Conservation (phyloP, 2,888 invertebrate species). For the Hymenopus coronatus region DNA sequence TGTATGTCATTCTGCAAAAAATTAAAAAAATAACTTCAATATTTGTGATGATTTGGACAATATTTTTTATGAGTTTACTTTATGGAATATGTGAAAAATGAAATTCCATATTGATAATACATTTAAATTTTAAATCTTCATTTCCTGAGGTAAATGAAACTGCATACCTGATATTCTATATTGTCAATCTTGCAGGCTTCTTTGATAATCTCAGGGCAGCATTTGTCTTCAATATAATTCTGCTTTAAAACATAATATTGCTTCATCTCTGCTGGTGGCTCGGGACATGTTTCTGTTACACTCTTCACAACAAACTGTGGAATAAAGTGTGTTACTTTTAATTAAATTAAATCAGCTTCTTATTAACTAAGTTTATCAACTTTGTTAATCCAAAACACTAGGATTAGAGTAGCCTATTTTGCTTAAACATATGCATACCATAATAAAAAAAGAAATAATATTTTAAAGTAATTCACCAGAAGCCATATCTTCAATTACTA, state of each 20-base stretch:
- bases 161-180: constrained; percentile 50
- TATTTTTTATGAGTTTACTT: no score
- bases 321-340: not conserved
- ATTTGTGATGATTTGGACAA: no score
- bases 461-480: no score
- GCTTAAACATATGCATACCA: not conserved
- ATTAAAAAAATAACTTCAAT: no score
- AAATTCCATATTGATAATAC: no score
- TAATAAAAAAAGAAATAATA: no score
- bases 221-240: constrained; percentile 50
- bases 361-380: not conserved
- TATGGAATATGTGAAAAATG: no score
- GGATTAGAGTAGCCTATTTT: no score
- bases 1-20: no score
- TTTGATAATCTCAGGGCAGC: constrained; percentile 55
- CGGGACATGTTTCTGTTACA: constrained; percentile 53
- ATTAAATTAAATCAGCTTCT: not conserved
- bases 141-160: not conserved
- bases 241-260: constrained; percentile 55
- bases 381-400: not conserved
- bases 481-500: no score
- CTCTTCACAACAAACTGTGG: constrained; percentile 58
- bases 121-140: no score
- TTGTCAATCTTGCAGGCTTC: constrained; percentile 47
- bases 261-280: constrained; percentile 47